Conservation (phyloP, 1,140 invertebrate species). For the Aplysia californica region DNA sequence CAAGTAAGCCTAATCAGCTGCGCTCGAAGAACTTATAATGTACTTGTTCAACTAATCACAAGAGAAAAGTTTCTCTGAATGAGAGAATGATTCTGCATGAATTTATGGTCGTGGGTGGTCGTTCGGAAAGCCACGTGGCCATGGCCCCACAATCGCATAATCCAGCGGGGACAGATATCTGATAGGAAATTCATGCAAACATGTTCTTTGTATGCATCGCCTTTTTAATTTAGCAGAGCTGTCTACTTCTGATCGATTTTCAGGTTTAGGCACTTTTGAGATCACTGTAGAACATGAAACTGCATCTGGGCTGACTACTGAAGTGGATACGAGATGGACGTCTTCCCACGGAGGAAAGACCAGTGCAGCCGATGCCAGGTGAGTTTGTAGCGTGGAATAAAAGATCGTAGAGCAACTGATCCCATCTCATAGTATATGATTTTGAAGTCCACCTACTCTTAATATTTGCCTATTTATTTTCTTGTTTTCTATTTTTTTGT, state of each 20-base stretch:
- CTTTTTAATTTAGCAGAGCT: not conserved
- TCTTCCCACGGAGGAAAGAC: slow-evolving; percentile 44
- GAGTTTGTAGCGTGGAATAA: not conserved
- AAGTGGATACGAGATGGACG: slow-evolving; percentile 61
- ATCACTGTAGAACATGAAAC: slow-evolving; percentile 63
- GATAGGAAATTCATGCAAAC: too few relatives aligned
- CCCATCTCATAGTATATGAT: too few relatives aligned
- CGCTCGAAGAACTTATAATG: too few relatives aligned
- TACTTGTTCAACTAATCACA: too few relatives aligned
- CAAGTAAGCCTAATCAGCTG: too few relatives aligned
- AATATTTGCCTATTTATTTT: not conserved
- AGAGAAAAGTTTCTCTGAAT: too few relatives aligned
- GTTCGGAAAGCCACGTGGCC: too few relatives aligned
- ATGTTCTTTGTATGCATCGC: not conserved
- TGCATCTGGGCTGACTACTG: slow-evolving; percentile 57
- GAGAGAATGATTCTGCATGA: too few relatives aligned
- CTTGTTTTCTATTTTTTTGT: not conserved
- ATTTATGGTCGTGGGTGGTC: too few relatives aligned
- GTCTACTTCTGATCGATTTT: too few relatives aligned
- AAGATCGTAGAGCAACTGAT: not conserved
- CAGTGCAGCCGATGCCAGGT: not conserved
- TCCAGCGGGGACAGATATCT: too few relatives aligned
- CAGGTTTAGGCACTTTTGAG: slow-evolving; percentile 58
- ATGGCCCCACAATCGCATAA: too few relatives aligned
- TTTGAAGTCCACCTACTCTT: not conserved